Evolutionary conservation across 2,797 vertebrate species (phyloP), one percentile per base, ranked within the genome.

Genomic region (Melanotaenia maccullochi): DNA sequence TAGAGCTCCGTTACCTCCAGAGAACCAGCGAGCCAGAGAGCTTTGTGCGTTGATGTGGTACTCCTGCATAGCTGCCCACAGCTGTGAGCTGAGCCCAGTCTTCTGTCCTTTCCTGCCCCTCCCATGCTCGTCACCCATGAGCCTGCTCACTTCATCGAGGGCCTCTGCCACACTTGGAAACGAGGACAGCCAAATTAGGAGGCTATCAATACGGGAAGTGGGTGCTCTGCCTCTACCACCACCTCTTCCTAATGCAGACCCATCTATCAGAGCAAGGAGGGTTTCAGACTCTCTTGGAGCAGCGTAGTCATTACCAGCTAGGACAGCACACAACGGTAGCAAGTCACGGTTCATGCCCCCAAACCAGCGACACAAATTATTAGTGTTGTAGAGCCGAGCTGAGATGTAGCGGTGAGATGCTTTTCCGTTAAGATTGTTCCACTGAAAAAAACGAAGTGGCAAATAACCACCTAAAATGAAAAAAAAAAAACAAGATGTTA

Each of bases 301-400:
- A 0, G 86, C n/a, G 6, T 97, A 95, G 87, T 99, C 98, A 28
- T 99, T 99, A 0, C 97, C 97, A 20, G 33, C 87, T 0, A 99
- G 68, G 52, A 95, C 96, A 0, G 97, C 98, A 12, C 96, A 96
- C 4, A 99, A 92, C 5, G 97, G 97, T 0, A 99, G 89, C 56
- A 99, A 89, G 7, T 91, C 87, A 14, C 67, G 92, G 79, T 93
- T 93, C 75, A 96, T 91, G n/a, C 72, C 90, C 6, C 91, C 79
- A 81, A 97, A 98, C 82, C 93, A 89, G 4, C 9, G n/a, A 87
- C 98, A 98, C 78, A 99, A 92, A 0, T 63, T 51, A 0, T 88
- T 87, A 0, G 90, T 84, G 0, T 92, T 96, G 81, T 97, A 99
- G 76, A 91, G 84, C 0, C 85, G 92, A 0, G 96, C 94, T 0